Evolutionary conservation across 1,140 invertebrate genomes (phyloP), one percentile per base, ranked within the genome.

Genomic region (Harlomillsia oculata): DNA sequence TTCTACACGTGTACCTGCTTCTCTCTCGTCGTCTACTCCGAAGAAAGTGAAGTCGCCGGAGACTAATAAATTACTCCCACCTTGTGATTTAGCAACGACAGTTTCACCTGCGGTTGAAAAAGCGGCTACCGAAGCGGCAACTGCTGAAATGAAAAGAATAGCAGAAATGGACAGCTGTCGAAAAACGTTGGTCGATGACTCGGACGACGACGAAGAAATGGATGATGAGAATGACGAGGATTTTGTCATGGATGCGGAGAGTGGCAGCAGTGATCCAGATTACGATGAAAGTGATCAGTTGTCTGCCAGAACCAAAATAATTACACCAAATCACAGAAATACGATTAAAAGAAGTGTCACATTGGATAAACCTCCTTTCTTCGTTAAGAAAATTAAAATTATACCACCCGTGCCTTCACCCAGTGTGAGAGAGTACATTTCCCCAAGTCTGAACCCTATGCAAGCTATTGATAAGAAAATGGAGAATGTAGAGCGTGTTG

Each of bases 171-270:
- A n/a, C n/a, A n/a, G n/a, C n/a, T n/a, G n/a, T n/a, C n/a, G n/a
- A n/a, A n/a, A n/a, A n/a, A n/a, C n/a, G n/a, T n/a, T n/a, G 18
- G 60, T 54, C 18, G 55, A 60, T 18, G 60, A 59, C 18, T 56
- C 29, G 52, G 59, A 53, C 4, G 62, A 57, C 28, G 59, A 64
- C 1, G 52, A 58, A 6, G 53, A 51, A 26, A 45, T 49, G 8
- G 53, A 56, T 13, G 44, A 49, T 18, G 67, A 68, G 39, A 65
- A 67, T 52, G 56, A 65, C 16, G 61, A 64, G 57, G 50, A 63
- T 20, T 70, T 72, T 21, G 69, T 43, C 21, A 30, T 51, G 3
- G 32, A 51, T 8, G 49, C 26, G 1, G 49, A 48, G 5, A n/a
- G 29, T 23, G 1, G 20, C 28, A 14, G 36, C 36, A 13, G 4